These are phyloP conservation scores for Mystacides longicornis DNA, from an alignment of 2,888 invertebrate genomes.

Conservation along the genomic window DNA sequence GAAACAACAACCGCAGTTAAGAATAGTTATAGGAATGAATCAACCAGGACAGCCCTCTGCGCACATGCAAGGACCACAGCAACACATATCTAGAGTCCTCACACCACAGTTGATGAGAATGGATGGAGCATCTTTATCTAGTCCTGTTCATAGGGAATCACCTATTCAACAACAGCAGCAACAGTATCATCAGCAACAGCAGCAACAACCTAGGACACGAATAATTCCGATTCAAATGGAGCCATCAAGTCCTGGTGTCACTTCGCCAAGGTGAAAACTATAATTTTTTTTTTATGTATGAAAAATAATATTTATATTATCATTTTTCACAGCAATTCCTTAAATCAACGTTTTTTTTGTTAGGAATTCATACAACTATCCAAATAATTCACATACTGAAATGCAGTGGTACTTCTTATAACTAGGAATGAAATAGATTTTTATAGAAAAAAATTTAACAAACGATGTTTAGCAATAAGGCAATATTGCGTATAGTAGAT, in stretches of 20 bases:
- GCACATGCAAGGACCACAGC: slow-evolving; percentile 42
- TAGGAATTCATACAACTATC: too few relatives aligned
- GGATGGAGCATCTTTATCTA: slow-evolving; percentile 39
- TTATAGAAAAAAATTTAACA: too few relatives aligned
- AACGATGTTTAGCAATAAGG: too few relatives aligned
- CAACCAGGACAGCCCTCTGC: slow-evolving; percentile 23
- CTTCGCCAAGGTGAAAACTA: slow-evolving; percentile 21
- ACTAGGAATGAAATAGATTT: too few relatives aligned
- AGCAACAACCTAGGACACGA: slow-evolving; percentile 45
- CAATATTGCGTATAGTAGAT: too few relatives aligned
- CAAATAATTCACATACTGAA: too few relatives aligned
- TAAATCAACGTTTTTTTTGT: too few relatives aligned
- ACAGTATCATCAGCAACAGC: background rate
- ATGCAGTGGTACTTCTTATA: too few relatives aligned
- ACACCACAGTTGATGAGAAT: slow-evolving; percentile 48
- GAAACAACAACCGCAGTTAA: slow-evolving; percentile 33
- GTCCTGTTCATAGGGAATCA: slow-evolving; percentile 29
- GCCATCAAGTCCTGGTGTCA: slow-evolving; percentile 26
- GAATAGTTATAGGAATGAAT: slow-evolving; percentile 44
- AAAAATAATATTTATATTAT: too few relatives aligned
- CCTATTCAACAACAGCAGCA: slow-evolving; percentile 30
- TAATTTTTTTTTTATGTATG: background rate
- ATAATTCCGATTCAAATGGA: slow-evolving; percentile 59
- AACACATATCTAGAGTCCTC: slow-evolving; percentile 46
- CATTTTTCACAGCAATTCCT: too few relatives aligned